Conservation (phyloP, 2,888 invertebrate genomes). For the Lithophane leautieri region DNA sequence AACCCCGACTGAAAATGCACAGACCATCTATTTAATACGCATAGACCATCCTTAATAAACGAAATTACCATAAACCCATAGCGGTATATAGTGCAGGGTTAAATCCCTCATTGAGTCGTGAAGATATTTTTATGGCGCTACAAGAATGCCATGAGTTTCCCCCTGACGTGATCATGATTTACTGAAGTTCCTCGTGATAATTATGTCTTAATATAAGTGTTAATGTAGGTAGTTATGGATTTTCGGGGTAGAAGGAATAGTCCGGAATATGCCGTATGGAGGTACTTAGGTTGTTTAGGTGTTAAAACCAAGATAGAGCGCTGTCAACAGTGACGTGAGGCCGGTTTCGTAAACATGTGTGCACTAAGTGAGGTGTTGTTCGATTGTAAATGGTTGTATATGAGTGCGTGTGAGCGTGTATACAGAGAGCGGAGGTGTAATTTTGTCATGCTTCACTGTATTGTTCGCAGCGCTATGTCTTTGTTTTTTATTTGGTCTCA, state of each 20-base stretch:
- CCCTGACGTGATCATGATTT: slow-evolving; percentile 85
- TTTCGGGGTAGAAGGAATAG: slow-evolving; percentile 6
- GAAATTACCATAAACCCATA: slow-evolving; percentile 63
- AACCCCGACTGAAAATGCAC: slow-evolving; percentile 22
- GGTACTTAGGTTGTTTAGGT: no score
- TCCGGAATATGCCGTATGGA: no score
- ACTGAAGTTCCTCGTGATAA: slow-evolving; percentile 68
- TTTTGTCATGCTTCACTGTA: no score
- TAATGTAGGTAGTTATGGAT: slow-evolving; percentile 38
- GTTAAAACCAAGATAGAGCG: no score
- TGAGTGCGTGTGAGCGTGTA: no score
- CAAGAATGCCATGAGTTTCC: slow-evolving; percentile 75
- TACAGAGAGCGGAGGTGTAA: no score
- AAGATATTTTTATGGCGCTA: slow-evolving; percentile 84
- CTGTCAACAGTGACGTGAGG: no score
- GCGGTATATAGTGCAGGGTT: slow-evolving; percentile 67
- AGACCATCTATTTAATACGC: slow-evolving; percentile 46
- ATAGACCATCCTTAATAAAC: slow-evolving; percentile 45
- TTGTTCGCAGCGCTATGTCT: no score
- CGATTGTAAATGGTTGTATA: no score
- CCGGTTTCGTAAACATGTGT: no score
- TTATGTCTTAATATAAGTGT: slow-evolving; percentile 61
- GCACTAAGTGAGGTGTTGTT: no score
- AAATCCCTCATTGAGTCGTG: slow-evolving; percentile 81
- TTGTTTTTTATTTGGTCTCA: no score